Evolutionary conservation across 2,888 invertebrate species (phyloP).

Genomic region (Acronicta leporina): DNA sequence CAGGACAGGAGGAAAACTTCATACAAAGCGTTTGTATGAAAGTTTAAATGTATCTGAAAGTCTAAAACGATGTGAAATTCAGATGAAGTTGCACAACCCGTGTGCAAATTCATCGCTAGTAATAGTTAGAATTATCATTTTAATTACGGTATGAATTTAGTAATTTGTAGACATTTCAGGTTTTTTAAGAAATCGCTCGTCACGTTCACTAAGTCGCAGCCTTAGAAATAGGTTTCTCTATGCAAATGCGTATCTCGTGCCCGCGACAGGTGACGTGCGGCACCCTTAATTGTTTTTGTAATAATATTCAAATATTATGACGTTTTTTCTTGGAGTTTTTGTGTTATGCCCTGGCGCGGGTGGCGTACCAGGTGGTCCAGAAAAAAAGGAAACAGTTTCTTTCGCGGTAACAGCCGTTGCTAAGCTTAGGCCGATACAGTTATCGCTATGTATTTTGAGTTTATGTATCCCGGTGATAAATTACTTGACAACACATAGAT

Average conservation of each 20-base stretch:
- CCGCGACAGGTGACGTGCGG: constrained; percentile 87
- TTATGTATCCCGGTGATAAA: constrained; percentile 1
- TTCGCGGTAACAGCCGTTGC: constrained; percentile 80
- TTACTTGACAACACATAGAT: not conserved
- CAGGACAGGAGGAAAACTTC: too few species aligned
- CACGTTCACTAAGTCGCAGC: constrained; percentile 58
- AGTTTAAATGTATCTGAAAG: too few species aligned
- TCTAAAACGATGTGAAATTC: too few species aligned
- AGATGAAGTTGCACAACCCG: too few species aligned
- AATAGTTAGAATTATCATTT: too few species aligned
- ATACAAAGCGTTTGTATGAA: too few species aligned
- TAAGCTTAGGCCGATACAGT: constrained; percentile 55
- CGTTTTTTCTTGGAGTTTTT: constrained; percentile 82
- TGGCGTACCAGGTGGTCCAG: constrained; percentile 86
- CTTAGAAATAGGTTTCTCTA: constrained; percentile 82
- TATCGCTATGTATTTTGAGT: constrained; percentile 20
- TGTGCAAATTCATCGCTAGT: too few species aligned
- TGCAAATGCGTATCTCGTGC: constrained; percentile 87
- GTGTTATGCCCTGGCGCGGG: constrained; percentile 79
- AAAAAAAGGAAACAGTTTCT: constrained; percentile 76
- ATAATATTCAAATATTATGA: constrained; percentile 89
- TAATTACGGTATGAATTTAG: too few species aligned
- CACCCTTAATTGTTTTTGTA: constrained; percentile 88
- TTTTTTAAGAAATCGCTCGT: constrained; percentile 45
- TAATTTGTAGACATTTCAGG: not conserved